Evolutionary conservation across 2,113 vertebrate species (phyloP).

Genomic region (Tonatia bakeri): DNA sequence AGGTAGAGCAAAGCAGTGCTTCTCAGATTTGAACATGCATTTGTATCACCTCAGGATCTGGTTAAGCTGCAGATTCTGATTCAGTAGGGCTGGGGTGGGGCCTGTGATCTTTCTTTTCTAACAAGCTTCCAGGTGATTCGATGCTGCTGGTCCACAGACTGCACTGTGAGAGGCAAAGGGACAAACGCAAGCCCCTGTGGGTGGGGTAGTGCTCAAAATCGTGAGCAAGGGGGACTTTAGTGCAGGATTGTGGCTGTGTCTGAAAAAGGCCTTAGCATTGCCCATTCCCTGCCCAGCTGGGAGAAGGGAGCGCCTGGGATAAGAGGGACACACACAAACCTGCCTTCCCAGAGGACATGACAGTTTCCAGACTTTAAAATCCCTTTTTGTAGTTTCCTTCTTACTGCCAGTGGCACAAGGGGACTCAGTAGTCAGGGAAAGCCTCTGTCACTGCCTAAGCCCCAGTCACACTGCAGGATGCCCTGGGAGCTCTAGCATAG

Average conservation of each 20-base stretch:
- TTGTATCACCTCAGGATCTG: background rate
- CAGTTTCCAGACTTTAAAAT: background rate
- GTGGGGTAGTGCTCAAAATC: background rate
- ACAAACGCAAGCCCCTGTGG: background rate
- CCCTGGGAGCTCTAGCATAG: background rate
- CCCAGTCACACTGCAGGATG: background rate
- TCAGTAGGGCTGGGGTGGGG: background rate
- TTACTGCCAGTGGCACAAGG: background rate
- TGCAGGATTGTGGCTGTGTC: background rate
- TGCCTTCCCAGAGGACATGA: background rate
- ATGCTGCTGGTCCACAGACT: background rate
- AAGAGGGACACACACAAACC: background rate
- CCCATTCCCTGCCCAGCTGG: background rate
- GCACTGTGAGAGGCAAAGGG: background rate
- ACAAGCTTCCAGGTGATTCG: background rate
- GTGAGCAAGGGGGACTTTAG: background rate
- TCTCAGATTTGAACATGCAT: background rate
- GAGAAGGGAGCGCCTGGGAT: background rate
- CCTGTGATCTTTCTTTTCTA: background rate
- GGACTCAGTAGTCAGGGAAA: background rate
- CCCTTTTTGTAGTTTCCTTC: background rate
- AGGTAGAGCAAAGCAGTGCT: conserved; percentile 19
- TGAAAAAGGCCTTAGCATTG: background rate
- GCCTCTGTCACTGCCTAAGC: background rate
- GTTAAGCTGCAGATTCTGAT: background rate